phyloP scores from a whole-genome alignment of 2,797 vertebrate genomes.

The Pogoniulus pusillus region DNA sequence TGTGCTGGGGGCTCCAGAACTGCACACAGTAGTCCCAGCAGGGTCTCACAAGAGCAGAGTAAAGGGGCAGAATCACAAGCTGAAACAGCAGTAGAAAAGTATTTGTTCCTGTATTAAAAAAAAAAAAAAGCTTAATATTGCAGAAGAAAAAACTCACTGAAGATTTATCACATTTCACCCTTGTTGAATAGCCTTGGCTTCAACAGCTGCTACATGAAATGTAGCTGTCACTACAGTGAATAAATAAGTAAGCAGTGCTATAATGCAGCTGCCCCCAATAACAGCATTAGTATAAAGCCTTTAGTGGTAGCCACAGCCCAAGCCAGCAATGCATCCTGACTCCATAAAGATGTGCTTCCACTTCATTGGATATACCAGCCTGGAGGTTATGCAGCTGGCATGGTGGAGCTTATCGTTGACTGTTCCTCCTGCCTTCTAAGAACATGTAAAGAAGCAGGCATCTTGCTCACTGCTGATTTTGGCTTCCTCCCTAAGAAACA shows the following conservation, averaged over 20 bases:
- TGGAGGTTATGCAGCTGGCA: background rate
- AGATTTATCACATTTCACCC: conserved; percentile 72
- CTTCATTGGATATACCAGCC: background rate
- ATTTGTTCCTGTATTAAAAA: conserved; percentile 50
- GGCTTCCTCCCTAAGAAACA: background rate
- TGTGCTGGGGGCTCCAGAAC: too few relatives aligned
- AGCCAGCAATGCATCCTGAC: conserved; percentile 43
- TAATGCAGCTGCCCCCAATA: conserved; percentile 72
- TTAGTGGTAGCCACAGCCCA: conserved; percentile 42
- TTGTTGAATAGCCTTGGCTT: conserved; percentile 70
- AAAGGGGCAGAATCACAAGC: too few relatives aligned
- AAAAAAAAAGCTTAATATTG: conserved; percentile 38
- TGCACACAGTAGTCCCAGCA: too few relatives aligned
- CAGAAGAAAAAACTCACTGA: conserved; percentile 69
- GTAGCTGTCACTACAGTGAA: conserved; percentile 72
- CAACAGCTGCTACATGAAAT: conserved; percentile 76
- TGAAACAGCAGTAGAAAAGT: conserved; percentile 51
- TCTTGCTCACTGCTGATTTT: background rate
- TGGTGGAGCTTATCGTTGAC: background rate
- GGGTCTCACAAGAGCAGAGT: too few relatives aligned
- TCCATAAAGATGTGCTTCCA: conserved; percentile 33
- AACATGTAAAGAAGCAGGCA: background rate
- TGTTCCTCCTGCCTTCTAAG: background rate
- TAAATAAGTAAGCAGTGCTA: conserved; percentile 70
- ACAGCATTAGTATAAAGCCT: conserved; percentile 70